Evolutionary conservation across 2,113 vertebrate genomes (phyloP), one percentile per base, ranked within the genome.

Genomic region (Sapayoa aenigma): DNA sequence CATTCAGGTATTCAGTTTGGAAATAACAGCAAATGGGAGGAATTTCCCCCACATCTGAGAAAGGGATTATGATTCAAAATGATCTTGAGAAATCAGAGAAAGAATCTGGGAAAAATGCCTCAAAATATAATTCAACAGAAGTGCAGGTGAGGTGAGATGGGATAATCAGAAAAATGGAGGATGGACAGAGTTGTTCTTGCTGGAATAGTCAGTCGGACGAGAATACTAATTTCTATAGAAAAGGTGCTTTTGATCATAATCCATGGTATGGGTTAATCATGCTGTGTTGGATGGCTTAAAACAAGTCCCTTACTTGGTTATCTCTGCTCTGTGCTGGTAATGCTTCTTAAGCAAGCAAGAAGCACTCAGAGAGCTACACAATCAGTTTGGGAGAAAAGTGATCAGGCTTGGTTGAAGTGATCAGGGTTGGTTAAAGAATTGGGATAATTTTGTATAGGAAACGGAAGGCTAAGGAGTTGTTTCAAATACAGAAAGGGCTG

Each of bases 291-390:
- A 24, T 2, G 8, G 56, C 25, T 46, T 44, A 53, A 58, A 76
- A 60, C 31, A 69, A 37, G 23, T 56, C 28, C 16, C 37, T 59
- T 16, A n/a, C 14, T 4, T 1, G 15, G 53, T 50, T 55, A 14
- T 28, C 59, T 68, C 68, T 93, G 55, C n/a, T 87, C 41, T 31
- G 21, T 44, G 50, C 71, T 75, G 31, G 53, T 14, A 46, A 42
- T 0, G 5, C 14, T 58, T 74, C 66, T 44, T 50, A 39, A 37
- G 74, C 33, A 10, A 27, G 47, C 9, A 41, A 59, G 63, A 74
- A 65, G 35, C 14, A 25, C 47, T 76, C 0, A 73, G 72, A 62
- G 16, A 87, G 49, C 20, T 42, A 7, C 0, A 0, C 17, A 17
- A 37, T 65, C 55, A 73, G 49, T n/a, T 56, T 30, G n/a, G 18